phyloP scores from a whole-genome alignment of 1,140 invertebrate genomes.

The Halesus radiatus region DNA sequence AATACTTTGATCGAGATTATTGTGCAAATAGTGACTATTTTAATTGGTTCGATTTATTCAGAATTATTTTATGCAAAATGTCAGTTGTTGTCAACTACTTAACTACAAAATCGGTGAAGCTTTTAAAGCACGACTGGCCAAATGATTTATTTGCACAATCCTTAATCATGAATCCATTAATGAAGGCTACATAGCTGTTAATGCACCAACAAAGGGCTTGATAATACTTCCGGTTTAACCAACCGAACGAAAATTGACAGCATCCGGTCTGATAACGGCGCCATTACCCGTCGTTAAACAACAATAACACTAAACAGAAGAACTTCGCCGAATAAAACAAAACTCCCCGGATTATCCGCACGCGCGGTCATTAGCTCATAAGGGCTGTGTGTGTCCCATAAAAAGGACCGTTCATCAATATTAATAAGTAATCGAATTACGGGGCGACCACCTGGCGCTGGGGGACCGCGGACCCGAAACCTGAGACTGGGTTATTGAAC shows the following conservation, averaged over 20 bases:
- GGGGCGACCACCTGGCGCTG: conserved; percentile 47
- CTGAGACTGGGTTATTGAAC: too few relatives aligned
- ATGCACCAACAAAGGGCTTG: conserved; percentile 26
- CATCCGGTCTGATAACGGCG: conserved; percentile 30
- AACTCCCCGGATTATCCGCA: conserved; percentile 53
- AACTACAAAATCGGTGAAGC: too few relatives aligned
- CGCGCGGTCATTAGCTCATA: conserved; percentile 55
- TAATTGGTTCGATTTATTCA: too few relatives aligned
- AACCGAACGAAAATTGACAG: conserved; percentile 31
- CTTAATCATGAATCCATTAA: conserved; percentile 6
- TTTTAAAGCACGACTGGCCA: too few relatives aligned
- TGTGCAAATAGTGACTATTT: too few relatives aligned
- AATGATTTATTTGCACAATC: too few relatives aligned
- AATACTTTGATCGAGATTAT: too few relatives aligned
- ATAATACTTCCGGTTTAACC: conserved; percentile 21
- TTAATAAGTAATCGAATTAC: conserved; percentile 57
- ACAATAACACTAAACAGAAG: conserved; percentile 44
- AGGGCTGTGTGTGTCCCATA: conserved; percentile 53
- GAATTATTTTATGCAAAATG: too few relatives aligned
- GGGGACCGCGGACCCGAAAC: neutral
- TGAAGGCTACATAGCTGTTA: neutral
- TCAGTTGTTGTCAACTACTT: too few relatives aligned
- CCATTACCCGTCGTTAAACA: conserved; percentile 48
- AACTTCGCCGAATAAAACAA: conserved; percentile 47
- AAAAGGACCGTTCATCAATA: conserved; percentile 55